Conservation (phyloP, 2,888 invertebrate genomes). For the Agapetus fuscipes region DNA sequence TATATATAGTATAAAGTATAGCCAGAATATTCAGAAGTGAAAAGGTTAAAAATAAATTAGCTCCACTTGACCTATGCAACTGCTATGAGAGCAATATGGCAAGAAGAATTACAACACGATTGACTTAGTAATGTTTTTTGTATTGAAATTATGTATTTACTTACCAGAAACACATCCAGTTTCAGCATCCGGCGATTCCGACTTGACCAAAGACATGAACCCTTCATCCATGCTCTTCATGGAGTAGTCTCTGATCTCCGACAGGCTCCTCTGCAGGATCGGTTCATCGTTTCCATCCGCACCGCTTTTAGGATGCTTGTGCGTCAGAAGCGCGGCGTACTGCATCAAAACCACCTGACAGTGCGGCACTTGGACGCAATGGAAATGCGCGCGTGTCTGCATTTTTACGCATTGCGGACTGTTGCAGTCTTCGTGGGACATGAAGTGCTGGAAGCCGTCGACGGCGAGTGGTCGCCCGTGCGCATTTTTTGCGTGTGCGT, state of each 20-base stretch:
- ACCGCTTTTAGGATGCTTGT: constrained; percentile 29
- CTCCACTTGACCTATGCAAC: no score
- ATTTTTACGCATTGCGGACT: constrained; percentile 34
- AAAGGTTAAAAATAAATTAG: no score
- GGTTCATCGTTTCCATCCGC: constrained; percentile 36
- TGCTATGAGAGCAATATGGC: no score
- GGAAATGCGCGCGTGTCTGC: constrained; percentile 39
- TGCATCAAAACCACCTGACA: constrained; percentile 43
- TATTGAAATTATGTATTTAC: background rate
- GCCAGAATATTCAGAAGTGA: no score
- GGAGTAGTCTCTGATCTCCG: constrained; percentile 45
- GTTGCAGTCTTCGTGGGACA: constrained; percentile 43
- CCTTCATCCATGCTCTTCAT: constrained; percentile 35
- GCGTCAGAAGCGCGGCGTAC: constrained; percentile 42
- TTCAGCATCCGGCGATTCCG: constrained; percentile 32
- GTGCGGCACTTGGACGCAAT: constrained; percentile 42
- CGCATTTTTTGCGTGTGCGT: constrained; percentile 77
- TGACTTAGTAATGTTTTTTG: background rate
- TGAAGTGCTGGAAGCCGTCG: constrained; percentile 77
- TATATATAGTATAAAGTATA: no score
- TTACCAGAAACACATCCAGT: constrained; percentile 42
- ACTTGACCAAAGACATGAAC: constrained; percentile 33
- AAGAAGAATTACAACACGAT: no score
- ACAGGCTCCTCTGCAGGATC: constrained; percentile 37
- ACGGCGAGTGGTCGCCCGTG: constrained; percentile 74